phyloP scores from a whole-genome alignment of 2,797 vertebrate species.

The Clarias laeviceps region DNA sequence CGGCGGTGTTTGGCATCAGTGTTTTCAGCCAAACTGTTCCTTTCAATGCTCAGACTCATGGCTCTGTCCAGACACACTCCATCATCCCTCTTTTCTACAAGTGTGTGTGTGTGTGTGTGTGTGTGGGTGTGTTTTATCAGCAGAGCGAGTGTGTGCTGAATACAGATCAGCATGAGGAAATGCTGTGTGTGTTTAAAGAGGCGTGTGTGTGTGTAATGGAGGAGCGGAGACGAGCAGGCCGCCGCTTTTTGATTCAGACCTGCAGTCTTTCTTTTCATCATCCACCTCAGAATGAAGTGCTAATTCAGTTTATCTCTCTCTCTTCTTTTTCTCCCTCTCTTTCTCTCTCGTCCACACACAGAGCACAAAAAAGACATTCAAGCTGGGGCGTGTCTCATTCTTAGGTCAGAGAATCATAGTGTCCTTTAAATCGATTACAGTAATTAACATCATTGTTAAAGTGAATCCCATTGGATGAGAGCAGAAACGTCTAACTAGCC shows the following conservation, averaged over 20 bases:
- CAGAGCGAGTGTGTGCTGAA: constrained; percentile 6
- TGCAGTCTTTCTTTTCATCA: constrained; percentile 28
- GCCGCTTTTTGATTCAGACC: constrained; percentile 1
- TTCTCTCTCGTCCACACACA: not conserved
- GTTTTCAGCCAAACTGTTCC: not conserved
- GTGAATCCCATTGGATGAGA: not conserved
- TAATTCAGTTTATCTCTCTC: constrained; percentile 9
- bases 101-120: not conserved
- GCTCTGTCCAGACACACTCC: constrained; percentile 23
- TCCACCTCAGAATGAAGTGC: constrained; percentile 16
- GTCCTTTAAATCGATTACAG: not conserved
- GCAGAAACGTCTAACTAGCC: not conserved
- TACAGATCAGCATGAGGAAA: constrained; percentile 13
- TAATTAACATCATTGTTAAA: not conserved
- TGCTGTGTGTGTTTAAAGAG: not conserved
- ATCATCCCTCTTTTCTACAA: constrained; percentile 10
- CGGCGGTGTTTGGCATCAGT: not conserved
- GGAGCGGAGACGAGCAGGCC: constrained; percentile 10
- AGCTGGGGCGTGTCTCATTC: not conserved
- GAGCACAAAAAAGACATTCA: not conserved
- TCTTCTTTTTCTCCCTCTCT: not conserved
- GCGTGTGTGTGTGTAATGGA: constrained; percentile 7
- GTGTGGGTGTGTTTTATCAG: constrained; percentile 10
- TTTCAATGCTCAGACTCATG: constrained; percentile 2
- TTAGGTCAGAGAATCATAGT: not conserved